Evolutionary conservation across 2,113 vertebrate species (phyloP).

Genomic region (Ciconia maguari): DNA sequence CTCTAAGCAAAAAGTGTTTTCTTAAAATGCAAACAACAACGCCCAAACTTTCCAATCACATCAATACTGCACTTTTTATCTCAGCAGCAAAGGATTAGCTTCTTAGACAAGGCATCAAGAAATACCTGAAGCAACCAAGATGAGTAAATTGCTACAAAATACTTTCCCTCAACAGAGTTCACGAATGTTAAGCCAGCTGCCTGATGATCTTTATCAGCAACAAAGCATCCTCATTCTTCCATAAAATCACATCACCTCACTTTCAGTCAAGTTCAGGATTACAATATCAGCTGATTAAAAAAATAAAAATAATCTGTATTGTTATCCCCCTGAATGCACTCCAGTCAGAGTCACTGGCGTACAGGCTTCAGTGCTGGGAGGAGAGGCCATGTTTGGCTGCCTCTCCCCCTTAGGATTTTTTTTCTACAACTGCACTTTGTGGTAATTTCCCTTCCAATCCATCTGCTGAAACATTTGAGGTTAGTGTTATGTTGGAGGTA

Average conservation of each 20-base stretch:
- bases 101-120: not conserved
- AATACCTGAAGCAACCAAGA: not conserved
- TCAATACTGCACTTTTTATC: not conserved
- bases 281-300: not conserved
- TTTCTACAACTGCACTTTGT: not conserved
- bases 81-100: not conserved
- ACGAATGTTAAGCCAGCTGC: not conserved
- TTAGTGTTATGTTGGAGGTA: constrained; percentile 24
- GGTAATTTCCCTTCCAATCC: not conserved
- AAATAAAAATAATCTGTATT: not conserved
- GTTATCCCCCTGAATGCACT: not conserved
- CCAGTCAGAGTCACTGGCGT: fast-evolving
- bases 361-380: not conserved
- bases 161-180: not conserved
- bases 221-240: not conserved
- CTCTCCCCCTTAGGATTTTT: not conserved
- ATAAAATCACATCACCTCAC: not conserved
- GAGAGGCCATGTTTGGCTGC: not conserved
- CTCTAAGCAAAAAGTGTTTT: not conserved
- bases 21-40: not conserved
- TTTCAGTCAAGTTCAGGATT: not conserved
- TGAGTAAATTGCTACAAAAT: not conserved
- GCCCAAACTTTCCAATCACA: fast-evolving
- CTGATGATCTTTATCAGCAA: not conserved
- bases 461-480: constrained; percentile 10